phyloP scores from a whole-genome alignment of 1,140 invertebrate species.

The Heliconius eleuchia region DNA sequence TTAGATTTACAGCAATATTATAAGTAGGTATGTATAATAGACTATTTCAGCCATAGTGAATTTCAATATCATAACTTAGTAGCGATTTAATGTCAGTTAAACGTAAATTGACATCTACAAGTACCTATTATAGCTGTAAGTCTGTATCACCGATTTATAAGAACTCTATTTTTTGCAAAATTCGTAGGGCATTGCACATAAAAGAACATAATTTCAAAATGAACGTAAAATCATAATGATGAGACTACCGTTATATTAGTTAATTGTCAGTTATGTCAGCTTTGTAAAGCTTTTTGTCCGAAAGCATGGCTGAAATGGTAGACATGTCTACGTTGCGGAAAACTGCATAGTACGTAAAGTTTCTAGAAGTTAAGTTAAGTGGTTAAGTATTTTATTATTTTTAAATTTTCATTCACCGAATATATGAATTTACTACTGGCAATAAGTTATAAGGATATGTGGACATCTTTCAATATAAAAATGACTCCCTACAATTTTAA shows the following conservation, averaged over 20 bases:
- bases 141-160: no score
- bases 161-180: no score
- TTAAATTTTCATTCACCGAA: neutral
- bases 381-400: neutral
- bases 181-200: neutral
- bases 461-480: neutral
- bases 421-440: neutral
- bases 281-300: neutral
- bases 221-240: neutral
- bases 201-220: neutral
- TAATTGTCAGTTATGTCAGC: constrained; percentile 5
- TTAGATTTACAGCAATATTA: no score
- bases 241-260: constrained; percentile 28
- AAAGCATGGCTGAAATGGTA: neutral
- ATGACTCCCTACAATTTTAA: neutral
- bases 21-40: no score
- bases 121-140: no score
- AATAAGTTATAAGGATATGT: neutral
- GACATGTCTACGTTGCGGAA: neutral
- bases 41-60: neutral
- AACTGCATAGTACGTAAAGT: neutral
- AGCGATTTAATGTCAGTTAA: no score
- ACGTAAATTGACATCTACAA: no score
- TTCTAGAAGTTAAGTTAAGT: neutral
- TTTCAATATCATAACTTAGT: neutral